Evolutionary conservation across 2,113 vertebrate genomes (phyloP).

Genomic region (Eubucco bourcierii): DNA sequence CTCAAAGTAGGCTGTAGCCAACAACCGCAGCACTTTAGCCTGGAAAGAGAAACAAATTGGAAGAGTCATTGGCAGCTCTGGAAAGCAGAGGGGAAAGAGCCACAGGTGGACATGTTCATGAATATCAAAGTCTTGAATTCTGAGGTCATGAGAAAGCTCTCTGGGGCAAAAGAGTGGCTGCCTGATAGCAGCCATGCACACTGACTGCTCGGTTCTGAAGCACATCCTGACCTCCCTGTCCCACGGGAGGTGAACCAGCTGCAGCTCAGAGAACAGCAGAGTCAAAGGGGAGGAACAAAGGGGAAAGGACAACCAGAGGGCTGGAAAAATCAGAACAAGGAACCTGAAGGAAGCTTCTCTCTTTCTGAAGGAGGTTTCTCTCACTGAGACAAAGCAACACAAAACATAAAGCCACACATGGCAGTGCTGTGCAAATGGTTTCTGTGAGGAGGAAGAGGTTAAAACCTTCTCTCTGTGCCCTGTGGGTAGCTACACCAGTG

Average conservation of each 20-base stretch:
- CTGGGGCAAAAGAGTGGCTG: not conserved
- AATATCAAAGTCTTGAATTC: not conserved
- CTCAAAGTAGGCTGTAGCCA: conserved; percentile 86
- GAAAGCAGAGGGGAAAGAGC: not conserved
- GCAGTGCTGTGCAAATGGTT: not conserved
- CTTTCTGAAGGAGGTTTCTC: too few relatives aligned
- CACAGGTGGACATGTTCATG: not conserved
- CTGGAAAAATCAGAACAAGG: not conserved
- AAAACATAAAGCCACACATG: not conserved
- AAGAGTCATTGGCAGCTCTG: not conserved
- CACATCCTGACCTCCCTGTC: not conserved
- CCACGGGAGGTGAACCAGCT: not conserved
- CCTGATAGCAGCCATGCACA: not conserved
- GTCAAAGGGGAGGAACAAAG: not conserved
- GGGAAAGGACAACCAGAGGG: not conserved
- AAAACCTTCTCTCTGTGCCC: not conserved
- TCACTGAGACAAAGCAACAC: not conserved
- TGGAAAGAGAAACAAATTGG: conserved; percentile 52
- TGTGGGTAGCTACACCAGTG: not conserved
- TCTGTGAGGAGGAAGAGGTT: not conserved
- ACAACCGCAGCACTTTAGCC: conserved; percentile 87
- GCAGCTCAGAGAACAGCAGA: not conserved
- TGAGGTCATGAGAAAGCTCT: not conserved
- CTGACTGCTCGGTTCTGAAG: not conserved
- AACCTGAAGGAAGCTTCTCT: not conserved